A percentile compares a stretch with the other conserved stretches of the same genome.
phyloP scores from a whole-genome alignment of 2,797 vertebrate species.

The Sciaenops ocellatus region DNA sequence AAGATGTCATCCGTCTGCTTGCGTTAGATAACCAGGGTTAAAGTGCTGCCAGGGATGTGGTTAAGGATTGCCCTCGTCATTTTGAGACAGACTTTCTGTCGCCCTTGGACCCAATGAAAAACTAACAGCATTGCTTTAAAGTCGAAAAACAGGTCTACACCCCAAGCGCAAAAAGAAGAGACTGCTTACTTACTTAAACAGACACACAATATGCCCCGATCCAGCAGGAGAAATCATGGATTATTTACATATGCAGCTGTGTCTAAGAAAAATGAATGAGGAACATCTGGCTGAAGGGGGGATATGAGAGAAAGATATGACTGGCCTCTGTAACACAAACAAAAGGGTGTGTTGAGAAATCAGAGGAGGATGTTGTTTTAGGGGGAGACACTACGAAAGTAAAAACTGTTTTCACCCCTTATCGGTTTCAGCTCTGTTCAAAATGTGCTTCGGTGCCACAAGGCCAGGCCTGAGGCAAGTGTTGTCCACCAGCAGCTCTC shows the following conservation, averaged over 20 bases:
- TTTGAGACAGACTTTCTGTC: conserved; percentile 67
- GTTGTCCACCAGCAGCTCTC: conserved; percentile 73
- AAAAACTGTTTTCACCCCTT: conserved; percentile 52
- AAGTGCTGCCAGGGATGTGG: conserved; percentile 46
- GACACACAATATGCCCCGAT: conserved; percentile 69
- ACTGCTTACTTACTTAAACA: conserved; percentile 69
- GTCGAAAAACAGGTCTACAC: conserved; percentile 51
- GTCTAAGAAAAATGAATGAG: conserved; percentile 84
- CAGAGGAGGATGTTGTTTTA: conserved; percentile 65
- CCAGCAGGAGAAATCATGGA: conserved; percentile 80
- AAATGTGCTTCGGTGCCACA: conserved; percentile 63
- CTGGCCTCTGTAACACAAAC: conserved; percentile 66
- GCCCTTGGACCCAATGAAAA: conserved; percentile 47
- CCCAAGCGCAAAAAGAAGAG: conserved; percentile 41
- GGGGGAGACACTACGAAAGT: conserved; percentile 38
- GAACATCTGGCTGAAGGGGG: conserved; percentile 84
- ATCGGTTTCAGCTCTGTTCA: conserved; percentile 69
- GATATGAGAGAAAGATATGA: conserved; percentile 56
- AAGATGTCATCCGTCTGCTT: conserved; percentile 55
- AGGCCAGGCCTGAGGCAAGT: conserved; percentile 72
- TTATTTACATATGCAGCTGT: conserved; percentile 88
- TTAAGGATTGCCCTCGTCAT: conserved; percentile 66
- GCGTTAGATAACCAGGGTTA: conserved; percentile 59
- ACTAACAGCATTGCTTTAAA: conserved; percentile 43
- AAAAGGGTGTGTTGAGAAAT: conserved; percentile 58